phyloP scores from a whole-genome alignment of 2,113 vertebrate species.

The Psittacara wagleri region DNA sequence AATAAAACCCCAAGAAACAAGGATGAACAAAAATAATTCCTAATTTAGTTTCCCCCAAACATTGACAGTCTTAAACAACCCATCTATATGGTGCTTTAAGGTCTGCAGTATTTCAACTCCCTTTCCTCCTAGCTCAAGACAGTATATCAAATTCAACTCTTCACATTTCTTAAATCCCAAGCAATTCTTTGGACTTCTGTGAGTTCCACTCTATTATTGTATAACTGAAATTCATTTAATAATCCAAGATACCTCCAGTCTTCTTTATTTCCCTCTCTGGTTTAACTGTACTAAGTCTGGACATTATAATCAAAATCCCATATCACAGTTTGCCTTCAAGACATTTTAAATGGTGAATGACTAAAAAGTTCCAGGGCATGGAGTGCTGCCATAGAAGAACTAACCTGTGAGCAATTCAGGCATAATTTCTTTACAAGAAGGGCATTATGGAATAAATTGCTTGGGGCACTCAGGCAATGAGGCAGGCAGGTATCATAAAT shows the following conservation, averaged over 20 bases:
- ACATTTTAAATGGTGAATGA: background rate
- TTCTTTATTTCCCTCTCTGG: background rate
- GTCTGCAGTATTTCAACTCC: background rate
- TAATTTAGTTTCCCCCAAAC: background rate
- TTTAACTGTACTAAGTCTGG: background rate
- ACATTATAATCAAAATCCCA: background rate
- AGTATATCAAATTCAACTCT: background rate
- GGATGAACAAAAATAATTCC: background rate
- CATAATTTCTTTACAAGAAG: background rate
- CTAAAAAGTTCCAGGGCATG: background rate
- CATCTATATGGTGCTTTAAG: background rate
- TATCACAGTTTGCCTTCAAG: conserved; percentile 15
- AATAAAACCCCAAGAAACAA: background rate
- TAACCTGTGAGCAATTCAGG: background rate
- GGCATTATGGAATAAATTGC: conserved; percentile 14
- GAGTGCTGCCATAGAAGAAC: background rate
- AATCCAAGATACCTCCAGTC: background rate
- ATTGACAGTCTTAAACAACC: background rate
- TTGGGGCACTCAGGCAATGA: background rate
- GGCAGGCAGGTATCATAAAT: conserved; percentile 4
- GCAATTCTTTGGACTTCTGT: background rate
- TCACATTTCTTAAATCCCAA: background rate
- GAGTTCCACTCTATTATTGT: background rate
- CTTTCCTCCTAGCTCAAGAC: background rate
- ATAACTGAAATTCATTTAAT: conserved; percentile 2